Evolutionary conservation across 1,140 invertebrate species (phyloP).

Genomic region (Radopholus similis): DNA sequence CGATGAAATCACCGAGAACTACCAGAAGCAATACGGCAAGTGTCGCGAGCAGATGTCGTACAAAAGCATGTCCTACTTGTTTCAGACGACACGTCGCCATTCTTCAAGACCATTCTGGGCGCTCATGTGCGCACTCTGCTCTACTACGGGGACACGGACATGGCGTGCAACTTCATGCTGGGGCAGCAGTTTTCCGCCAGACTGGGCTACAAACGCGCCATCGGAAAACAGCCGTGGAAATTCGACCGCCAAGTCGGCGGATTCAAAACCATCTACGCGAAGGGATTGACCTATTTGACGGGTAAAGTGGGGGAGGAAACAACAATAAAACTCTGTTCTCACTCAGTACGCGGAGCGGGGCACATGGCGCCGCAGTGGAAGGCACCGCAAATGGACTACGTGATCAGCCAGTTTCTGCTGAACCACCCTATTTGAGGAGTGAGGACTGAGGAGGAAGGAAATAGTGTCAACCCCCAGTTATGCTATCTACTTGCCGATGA

Average conservation of each 20-base stretch:
- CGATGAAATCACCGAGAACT: constrained; percentile 50
- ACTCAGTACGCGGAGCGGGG: constrained; percentile 13
- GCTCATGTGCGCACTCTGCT: constrained; percentile 62
- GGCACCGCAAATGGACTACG: constrained; percentile 63
- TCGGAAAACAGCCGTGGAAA: constrained; percentile 59
- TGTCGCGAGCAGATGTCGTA: neutral
- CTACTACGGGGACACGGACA: constrained; percentile 67
- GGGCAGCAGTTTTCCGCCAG: constrained; percentile 52
- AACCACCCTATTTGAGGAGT: constrained; percentile 59
- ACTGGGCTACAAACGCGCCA: constrained; percentile 43
- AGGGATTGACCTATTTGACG: constrained; percentile 57
- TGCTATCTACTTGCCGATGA: too few species aligned
- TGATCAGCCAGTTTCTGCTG: constrained; percentile 61
- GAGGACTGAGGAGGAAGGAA: too few species aligned
- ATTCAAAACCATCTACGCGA: constrained; percentile 56
- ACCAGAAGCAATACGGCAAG: constrained; percentile 52
- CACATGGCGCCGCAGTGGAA: constrained; percentile 65
- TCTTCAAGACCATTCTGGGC: constrained; percentile 57
- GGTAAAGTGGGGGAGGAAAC: neutral
- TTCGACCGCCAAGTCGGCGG: constrained; percentile 54
- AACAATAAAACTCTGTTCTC: neutral
- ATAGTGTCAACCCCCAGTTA: too few species aligned
- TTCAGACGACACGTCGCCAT: constrained; percentile 52
- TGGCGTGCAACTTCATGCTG: constrained; percentile 65
- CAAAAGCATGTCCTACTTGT: constrained; percentile 31